These are phyloP conservation scores for Tragopan temminckii DNA, from an alignment of 2,797 vertebrate species.

Conservation along the genomic window DNA sequence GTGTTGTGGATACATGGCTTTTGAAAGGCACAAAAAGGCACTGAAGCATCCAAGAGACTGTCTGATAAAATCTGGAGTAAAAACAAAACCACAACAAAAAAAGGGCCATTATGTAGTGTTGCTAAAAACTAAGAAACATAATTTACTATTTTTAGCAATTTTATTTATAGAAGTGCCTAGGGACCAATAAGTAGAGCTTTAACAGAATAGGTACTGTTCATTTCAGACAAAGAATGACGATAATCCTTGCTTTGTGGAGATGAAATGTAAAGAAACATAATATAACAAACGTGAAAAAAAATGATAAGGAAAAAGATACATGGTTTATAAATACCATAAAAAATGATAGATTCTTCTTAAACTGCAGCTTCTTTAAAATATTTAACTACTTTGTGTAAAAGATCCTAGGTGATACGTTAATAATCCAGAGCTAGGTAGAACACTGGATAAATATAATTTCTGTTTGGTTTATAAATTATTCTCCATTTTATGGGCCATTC, in stretches of 20 bases:
- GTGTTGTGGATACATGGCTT: not conserved
- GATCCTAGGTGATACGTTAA: not conserved
- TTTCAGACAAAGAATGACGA: not conserved
- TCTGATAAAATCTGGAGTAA: constrained; percentile 16
- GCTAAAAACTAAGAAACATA: constrained; percentile 10
- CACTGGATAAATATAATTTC: not conserved
- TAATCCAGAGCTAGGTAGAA: not conserved
- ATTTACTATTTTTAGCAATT: constrained; percentile 4
- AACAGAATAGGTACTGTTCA: not conserved
- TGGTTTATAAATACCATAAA: not conserved
- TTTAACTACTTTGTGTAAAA: not conserved
- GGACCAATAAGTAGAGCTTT: not conserved
- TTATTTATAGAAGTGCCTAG: not conserved
- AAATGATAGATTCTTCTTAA: not conserved
- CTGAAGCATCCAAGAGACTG: not conserved
- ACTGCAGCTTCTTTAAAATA: not conserved
- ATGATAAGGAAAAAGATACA: not conserved
- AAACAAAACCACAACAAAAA: constrained; percentile 26
- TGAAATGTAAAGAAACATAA: not conserved
- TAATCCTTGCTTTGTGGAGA: not conserved
- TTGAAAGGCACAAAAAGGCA: constrained; percentile 1
- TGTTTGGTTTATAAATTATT: not conserved
- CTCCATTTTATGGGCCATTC: not conserved
- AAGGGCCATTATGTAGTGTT: not conserved
- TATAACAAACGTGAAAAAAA: not conserved